phyloP scores from a whole-genome alignment of 2,888 invertebrate genomes.

The Mechanitis messenoides region DNA sequence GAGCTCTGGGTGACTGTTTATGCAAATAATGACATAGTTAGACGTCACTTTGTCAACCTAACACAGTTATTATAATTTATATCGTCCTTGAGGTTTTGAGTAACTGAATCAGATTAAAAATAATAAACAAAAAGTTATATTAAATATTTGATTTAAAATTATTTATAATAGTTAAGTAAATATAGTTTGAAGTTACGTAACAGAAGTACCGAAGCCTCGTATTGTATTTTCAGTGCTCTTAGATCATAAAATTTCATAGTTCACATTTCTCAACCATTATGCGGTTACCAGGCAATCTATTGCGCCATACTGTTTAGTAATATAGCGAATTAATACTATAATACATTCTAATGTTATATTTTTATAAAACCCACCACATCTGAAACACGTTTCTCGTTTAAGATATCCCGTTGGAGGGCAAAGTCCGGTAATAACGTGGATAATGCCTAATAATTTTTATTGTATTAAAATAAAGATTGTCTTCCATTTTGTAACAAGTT shows the following conservation, averaged over 20 bases:
- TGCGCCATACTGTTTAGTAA: slow-evolving; percentile 28
- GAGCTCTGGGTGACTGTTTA: slow-evolving; percentile 14
- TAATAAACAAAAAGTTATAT: no score
- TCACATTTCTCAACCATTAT: slow-evolving; percentile 25
- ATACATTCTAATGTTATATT: slow-evolving; percentile 10
- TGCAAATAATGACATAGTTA: slow-evolving; percentile 23
- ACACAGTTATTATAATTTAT: slow-evolving; percentile 17
- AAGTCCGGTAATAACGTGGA: slow-evolving; percentile 1
- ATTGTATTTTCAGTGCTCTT: slow-evolving; percentile 13
- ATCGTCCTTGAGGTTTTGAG: neutral
- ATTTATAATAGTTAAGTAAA: neutral
- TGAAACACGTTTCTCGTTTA: neutral
- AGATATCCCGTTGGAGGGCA: slow-evolving; percentile 5
- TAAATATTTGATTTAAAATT: no score
- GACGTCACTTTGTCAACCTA: slow-evolving; percentile 12
- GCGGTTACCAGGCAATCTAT: slow-evolving; percentile 25
- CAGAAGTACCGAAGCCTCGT: neutral
- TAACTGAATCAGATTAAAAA: no score
- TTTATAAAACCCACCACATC: neutral
- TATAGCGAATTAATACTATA: slow-evolving; percentile 19
- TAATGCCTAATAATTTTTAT: neutral
- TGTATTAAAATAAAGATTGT: neutral
- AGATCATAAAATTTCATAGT: slow-evolving; percentile 26
- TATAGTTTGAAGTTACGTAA: neutral
- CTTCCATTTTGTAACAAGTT: no score